Evolutionary conservation across 2,888 invertebrate genomes (phyloP).

Genomic region (Andrena camellia): DNA sequence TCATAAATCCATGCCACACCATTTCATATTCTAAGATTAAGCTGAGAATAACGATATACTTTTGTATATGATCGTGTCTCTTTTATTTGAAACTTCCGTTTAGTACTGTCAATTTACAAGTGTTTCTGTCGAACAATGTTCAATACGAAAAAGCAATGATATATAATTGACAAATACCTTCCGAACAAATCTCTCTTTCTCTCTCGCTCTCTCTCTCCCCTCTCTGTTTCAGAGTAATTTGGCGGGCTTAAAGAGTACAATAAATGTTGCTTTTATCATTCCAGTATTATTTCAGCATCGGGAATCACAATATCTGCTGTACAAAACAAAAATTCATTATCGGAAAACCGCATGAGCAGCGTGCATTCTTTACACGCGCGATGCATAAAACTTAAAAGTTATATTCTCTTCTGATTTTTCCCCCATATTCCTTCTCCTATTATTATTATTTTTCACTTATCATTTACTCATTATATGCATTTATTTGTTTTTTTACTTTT

Average conservation of each 20-base stretch:
- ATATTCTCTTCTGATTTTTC: slow-evolving; percentile 57
- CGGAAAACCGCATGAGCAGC: slow-evolving; percentile 77
- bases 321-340: slow-evolving; percentile 84
- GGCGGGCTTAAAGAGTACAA: slow-evolving; percentile 60
- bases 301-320: slow-evolving; percentile 84
- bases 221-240: slow-evolving; percentile 33
- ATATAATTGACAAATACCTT: slow-evolving; percentile 50
- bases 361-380: slow-evolving; percentile 63
- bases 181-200: neutral
- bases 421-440: slow-evolving; percentile 55
- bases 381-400: slow-evolving; percentile 77
- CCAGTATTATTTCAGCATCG: slow-evolving; percentile 78
- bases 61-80: slow-evolving; percentile 40
- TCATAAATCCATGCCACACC: slow-evolving; percentile 39
- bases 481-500: slow-evolving; percentile 39
- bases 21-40: slow-evolving; percentile 36
- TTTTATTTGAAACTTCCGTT: slow-evolving; percentile 44
- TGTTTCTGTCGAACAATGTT: slow-evolving; percentile 23
- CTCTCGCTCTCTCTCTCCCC: neutral
- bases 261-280: slow-evolving; percentile 69
- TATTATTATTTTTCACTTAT: slow-evolving; percentile 64
- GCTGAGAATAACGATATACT: slow-evolving; percentile 36
- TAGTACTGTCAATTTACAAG: slow-evolving; percentile 48
- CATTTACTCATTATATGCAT: slow-evolving; percentile 47
- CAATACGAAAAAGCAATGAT: slow-evolving; percentile 16